Percentiles rank a stretch among this genome's conserved stretches.
phyloP scores from a whole-genome alignment of 2,113 vertebrate genomes.

The Andinoacara biseriatus region DNA sequence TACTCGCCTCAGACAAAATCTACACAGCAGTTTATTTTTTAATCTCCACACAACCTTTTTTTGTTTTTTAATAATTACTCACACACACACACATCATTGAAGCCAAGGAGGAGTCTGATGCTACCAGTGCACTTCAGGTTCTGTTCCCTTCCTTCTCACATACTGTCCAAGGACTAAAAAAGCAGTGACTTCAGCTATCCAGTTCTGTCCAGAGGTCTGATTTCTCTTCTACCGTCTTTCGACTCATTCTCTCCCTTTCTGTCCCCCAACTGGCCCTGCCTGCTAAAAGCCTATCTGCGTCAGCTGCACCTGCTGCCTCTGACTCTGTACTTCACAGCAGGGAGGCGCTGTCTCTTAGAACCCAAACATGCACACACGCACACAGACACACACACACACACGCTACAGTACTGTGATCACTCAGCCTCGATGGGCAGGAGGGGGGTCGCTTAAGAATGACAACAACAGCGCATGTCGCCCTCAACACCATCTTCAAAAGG shows the following conservation, averaged over 20 bases:
- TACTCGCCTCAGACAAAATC: neutral
- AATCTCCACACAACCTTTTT: neutral
- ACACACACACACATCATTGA: slow-evolving; percentile 8
- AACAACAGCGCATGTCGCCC: slow-evolving; percentile 61
- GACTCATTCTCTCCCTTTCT: slow-evolving; percentile 55
- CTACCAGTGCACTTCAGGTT: slow-evolving; percentile 12
- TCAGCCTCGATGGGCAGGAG: slow-evolving; percentile 26
- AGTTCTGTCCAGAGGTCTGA: slow-evolving; percentile 19
- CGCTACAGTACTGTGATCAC: slow-evolving; percentile 35
- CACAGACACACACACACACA: slow-evolving; percentile 29
- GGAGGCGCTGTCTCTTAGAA: slow-evolving; percentile 69
- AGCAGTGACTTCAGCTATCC: neutral
- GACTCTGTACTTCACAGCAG: slow-evolving; percentile 66
- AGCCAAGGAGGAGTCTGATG: neutral
- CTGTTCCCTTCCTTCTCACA: slow-evolving; percentile 32
- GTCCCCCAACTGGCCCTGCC: slow-evolving; percentile 62
- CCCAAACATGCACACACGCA: slow-evolving; percentile 44
- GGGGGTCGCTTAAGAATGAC: slow-evolving; percentile 70
- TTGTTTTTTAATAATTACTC: slow-evolving; percentile 13
- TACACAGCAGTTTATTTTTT: neutral
- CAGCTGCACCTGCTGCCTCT: slow-evolving; percentile 80
- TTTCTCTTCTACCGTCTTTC: slow-evolving; percentile 43
- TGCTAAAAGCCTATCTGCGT: slow-evolving; percentile 70
- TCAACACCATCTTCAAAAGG: slow-evolving; percentile 55
- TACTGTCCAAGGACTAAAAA: slow-evolving; percentile 5